Percentiles rank a stretch among this genome's conserved stretches.
Conservation (phyloP, 2,888 invertebrate species). For the Cecidostiba fungosa region DNA sequence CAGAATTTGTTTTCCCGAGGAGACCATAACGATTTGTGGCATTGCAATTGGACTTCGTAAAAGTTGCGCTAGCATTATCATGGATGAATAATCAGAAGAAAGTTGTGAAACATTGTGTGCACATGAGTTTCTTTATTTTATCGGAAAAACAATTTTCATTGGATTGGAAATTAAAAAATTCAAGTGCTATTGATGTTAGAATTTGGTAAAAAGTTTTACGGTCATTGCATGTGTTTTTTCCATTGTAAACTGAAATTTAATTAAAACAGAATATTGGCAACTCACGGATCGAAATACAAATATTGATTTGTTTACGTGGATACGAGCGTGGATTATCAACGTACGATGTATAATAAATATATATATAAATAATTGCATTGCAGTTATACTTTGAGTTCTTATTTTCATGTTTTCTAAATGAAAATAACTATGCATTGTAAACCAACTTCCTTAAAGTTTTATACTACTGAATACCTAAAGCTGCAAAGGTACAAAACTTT, state of each 20-base stretch:
- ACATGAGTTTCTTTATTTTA: background rate
- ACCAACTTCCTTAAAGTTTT: no score
- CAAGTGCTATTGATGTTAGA: background rate
- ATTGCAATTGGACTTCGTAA: background rate
- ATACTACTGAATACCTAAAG: no score
- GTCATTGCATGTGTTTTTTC: background rate
- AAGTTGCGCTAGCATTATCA: background rate
- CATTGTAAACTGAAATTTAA: background rate
- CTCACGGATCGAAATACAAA: no score
- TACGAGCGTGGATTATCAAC: no score
- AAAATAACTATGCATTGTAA: no score
- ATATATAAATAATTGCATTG: no score
- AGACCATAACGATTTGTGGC: constrained; percentile 35
- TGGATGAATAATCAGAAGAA: background rate
- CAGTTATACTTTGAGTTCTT: no score
- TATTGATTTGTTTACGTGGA: no score
- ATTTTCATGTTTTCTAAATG: no score
- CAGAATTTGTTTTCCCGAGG: constrained; percentile 22
- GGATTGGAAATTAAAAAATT: background rate
- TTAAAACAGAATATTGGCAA: no score
- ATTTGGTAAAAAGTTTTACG: background rate
- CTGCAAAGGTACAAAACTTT: no score
- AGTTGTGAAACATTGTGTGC: background rate
- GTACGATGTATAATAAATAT: no score
- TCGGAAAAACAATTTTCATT: background rate